Evolutionary conservation across 2,888 invertebrate genomes (phyloP).

Genomic region (Dryocosmus kuriphilus): DNA sequence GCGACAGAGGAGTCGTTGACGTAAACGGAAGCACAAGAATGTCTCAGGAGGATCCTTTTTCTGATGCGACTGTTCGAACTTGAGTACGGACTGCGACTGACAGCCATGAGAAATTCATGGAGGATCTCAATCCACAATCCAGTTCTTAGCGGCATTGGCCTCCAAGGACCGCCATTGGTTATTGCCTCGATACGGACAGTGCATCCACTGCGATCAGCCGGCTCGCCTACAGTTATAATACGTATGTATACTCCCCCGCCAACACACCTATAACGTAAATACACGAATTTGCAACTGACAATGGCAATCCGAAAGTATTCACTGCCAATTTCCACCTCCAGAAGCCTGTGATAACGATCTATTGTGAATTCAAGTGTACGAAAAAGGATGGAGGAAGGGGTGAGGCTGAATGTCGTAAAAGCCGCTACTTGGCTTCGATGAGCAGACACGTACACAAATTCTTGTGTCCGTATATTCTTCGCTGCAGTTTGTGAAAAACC

Average conservation of each 20-base stretch:
- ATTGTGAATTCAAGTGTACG: neutral
- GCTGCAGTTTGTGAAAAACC: neutral
- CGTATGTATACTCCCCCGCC: neutral
- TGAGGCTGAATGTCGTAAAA: neutral
- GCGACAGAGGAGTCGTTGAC: conserved; percentile 47
- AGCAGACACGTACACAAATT: neutral
- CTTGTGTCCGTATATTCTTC: neutral
- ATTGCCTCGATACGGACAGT: conserved; percentile 28
- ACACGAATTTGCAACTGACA: neutral
- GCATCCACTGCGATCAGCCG: conserved; percentile 10
- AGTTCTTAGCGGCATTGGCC: conserved; percentile 45
- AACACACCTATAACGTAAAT: neutral
- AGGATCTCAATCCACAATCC: conserved; percentile 62
- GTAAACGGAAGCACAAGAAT: conserved; percentile 48
- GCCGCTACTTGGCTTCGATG: conserved; percentile 19
- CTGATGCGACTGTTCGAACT: conserved; percentile 60
- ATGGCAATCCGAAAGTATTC: conserved; percentile 15
- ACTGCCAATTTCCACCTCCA: conserved; percentile 15
- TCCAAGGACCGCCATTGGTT: conserved; percentile 49
- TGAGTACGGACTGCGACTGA: conserved; percentile 69
- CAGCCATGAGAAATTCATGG: conserved; percentile 69
- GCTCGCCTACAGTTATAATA: conserved; percentile 22
- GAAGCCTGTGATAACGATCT: neutral
- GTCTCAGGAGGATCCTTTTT: conserved; percentile 44
- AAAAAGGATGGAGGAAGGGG: neutral